Base-by-base conservation (phyloP, 2,113 vertebrate genomes). In the Atlantisia rogersi region DNA sequence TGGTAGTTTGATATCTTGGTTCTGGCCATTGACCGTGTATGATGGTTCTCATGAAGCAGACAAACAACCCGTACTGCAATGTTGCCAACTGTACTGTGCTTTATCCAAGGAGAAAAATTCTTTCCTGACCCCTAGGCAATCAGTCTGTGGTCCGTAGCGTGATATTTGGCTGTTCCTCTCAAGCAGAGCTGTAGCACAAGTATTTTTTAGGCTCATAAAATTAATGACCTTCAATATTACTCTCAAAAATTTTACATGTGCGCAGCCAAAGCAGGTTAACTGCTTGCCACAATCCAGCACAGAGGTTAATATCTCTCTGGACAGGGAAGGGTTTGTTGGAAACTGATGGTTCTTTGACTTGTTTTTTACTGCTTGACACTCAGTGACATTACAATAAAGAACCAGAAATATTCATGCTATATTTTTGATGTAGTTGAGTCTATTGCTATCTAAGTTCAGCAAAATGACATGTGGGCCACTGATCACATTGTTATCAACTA, bases 171-270 rank as follows among this genome's bases (percentile, higher is more conserved):
- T 77, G 37, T 31, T 84, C 9, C 15, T 70, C 50, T 73, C 58
- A 86, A 69, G 71, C 6, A 53, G 22, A 76, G 50, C 24, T 88
- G n/a, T 13, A 85, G 67, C 55, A 73, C 21, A 77, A 80, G 13
- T 58, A 80, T 52, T 80, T 59, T 77, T 90, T 20, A 70, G 68
- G 63, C 18, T 94, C 42, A 55, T 74, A 91, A 95, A 95, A 90
- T 63, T 67, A 93, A 90, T 69, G 78, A 67, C 14, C 10, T 1
- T 56, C 44, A 70, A 46, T 74, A 92, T 52, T 64, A 70, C 31
- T 31, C 37, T 88, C 15, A 77, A 70, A 80, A 95, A 37, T 84
- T 31, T 64, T 11, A 79, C 10, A 18, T 1, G 11, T n/a, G 26
- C 32, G 37, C 58, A 69, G 82, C 31, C 64, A 91, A 90, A 78